Percentiles rank a stretch among this genome's conserved stretches.
Evolutionary conservation across 2,797 vertebrate species (phyloP).

Genomic region (Phalloptychus januarius): DNA sequence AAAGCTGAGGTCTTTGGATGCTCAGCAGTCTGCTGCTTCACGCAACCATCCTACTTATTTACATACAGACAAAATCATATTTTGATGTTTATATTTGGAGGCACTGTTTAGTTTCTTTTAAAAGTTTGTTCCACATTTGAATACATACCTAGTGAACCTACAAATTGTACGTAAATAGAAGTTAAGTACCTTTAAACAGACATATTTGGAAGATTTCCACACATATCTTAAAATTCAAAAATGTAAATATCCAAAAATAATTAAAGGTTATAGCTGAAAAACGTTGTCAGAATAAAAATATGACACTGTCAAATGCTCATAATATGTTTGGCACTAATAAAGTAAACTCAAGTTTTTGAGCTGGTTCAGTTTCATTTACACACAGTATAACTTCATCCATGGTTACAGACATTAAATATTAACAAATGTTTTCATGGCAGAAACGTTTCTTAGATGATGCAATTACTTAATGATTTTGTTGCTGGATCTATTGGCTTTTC

Average conservation of each 20-base stretch:
- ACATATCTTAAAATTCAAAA: not conserved
- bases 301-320: not conserved
- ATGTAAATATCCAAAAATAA: not conserved
- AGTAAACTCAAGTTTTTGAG: not conserved
- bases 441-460: not conserved
- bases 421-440: not conserved
- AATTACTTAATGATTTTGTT: not conserved
- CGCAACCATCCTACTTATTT: not conserved
- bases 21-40: not conserved
- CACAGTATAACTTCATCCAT: not conserved
- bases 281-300: not conserved
- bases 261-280: not conserved
- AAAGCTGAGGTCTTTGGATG: not conserved
- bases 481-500: not conserved
- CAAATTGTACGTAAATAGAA: not conserved
- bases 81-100: not conserved
- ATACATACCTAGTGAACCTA: not conserved
- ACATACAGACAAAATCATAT: not conserved
- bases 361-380: not conserved
- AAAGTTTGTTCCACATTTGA: not conserved
- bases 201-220: not conserved
- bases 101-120: not conserved
- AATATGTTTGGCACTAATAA: not conserved
- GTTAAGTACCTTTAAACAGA: not conserved
- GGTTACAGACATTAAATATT: not conserved